phyloP scores from a whole-genome alignment of 2,113 vertebrate genomes.

The Chlamydotis undulata region DNA sequence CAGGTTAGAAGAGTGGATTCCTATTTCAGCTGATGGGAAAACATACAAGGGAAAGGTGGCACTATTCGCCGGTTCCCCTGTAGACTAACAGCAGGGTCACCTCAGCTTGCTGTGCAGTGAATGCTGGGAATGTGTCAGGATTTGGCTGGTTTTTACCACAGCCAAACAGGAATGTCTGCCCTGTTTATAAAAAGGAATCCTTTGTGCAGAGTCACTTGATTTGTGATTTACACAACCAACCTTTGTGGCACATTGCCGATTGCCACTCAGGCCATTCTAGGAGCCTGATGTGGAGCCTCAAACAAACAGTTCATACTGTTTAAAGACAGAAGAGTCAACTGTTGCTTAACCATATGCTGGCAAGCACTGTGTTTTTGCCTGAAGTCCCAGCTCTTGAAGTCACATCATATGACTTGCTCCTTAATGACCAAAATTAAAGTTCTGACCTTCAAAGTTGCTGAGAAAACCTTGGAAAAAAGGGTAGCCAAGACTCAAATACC shows the following conservation, averaged over 20 bases:
- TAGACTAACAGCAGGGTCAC: not conserved
- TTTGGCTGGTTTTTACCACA: not conserved
- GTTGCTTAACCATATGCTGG: not conserved
- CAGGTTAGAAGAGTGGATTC: not conserved
- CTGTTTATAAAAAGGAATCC: not conserved
- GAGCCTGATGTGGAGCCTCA: not conserved
- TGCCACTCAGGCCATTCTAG: not conserved
- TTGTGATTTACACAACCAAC: not conserved
- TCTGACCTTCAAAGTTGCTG: not conserved
- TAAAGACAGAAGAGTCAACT: not conserved
- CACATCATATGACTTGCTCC: not conserved
- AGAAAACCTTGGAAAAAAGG: not conserved
- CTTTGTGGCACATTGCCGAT: not conserved
- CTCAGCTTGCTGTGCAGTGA: not conserved
- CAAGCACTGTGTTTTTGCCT: not conserved
- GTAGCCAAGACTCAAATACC: not conserved
- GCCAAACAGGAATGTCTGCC: not conserved
- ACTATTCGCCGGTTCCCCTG: not conserved
- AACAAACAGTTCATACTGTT: not conserved
- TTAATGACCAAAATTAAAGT: not conserved
- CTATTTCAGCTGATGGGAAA: not conserved
- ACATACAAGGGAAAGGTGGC: not conserved
- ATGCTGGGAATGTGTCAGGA: not conserved
- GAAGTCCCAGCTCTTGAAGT: not conserved
- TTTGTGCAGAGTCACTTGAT: not conserved